Evolutionary conservation across 2,113 vertebrate species (phyloP).

Genomic region (Neodon shergylaensis): DNA sequence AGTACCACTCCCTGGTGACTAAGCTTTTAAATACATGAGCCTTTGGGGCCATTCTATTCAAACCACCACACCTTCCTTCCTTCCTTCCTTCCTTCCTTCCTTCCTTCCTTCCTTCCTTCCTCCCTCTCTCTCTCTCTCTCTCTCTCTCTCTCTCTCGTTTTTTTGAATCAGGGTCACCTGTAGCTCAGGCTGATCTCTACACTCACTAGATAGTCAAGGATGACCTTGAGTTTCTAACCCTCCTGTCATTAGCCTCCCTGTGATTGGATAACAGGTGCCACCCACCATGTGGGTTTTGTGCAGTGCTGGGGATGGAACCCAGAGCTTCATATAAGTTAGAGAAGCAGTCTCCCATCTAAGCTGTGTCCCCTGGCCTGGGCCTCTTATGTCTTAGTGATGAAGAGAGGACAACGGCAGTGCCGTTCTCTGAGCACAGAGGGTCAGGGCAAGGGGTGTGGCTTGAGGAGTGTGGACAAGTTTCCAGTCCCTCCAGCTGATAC

Average conservation of each 20-base stretch:
- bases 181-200: background rate
- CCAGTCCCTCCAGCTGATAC: background rate
- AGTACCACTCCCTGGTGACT: no score
- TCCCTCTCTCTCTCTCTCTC: accelerated
- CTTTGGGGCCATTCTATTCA: background rate
- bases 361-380: no score
- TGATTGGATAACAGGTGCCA: background rate
- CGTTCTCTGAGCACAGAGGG: accelerated
- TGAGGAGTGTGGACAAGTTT: background rate
- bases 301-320: background rate
- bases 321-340: background rate
- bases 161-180: background rate
- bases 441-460: background rate
- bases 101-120: no score
- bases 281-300: no score
- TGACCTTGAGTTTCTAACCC: background rate
- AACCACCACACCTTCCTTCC: background rate
- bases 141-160: background rate
- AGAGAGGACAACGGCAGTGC: background rate
- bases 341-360: background rate
- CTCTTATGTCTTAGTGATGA: background rate
- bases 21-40: background rate
- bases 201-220: background rate
- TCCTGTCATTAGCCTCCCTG: background rate
- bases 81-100: accelerated